Conservation (phyloP, 2,888 invertebrate species). For the Lochmaea capreae region DNA sequence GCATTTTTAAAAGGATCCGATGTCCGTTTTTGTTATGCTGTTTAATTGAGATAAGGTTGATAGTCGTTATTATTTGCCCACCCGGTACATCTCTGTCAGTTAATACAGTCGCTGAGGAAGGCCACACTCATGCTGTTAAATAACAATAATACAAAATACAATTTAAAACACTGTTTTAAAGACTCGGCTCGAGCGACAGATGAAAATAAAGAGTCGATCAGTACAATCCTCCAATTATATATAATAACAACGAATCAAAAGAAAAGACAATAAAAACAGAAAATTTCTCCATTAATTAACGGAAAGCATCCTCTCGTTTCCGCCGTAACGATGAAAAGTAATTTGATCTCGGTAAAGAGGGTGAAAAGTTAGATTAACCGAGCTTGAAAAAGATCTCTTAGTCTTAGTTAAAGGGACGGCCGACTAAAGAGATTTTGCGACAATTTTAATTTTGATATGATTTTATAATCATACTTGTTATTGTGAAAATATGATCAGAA, state of each 20-base stretch:
- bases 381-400: slow-evolving; percentile 45
- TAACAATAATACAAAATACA: too few species aligned
- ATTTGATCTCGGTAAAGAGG: slow-evolving; percentile 45
- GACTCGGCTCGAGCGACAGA: too few species aligned
- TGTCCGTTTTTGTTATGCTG: too few species aligned
- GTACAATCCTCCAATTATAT: slow-evolving; percentile 6
- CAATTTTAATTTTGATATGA: slow-evolving; percentile 41
- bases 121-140: too few species aligned
- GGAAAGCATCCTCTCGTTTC: slow-evolving; percentile 29
- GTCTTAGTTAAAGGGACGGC: slow-evolving; percentile 41
- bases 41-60: too few species aligned
- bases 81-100: too few species aligned
- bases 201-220: too few species aligned
- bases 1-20: too few species aligned
- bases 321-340: slow-evolving; percentile 40
- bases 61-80: too few species aligned
- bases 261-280: slow-evolving; percentile 10
- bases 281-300: slow-evolving; percentile 36
- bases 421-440: slow-evolving; percentile 30
- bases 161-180: too few species aligned
- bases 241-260: slow-evolving; percentile 20
- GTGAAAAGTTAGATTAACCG: slow-evolving; percentile 49
- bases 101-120: too few species aligned
- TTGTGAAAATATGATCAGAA: slow-evolving; percentile 26
- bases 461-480: slow-evolving; percentile 44